These are phyloP conservation scores for Reticulitermes lucifugus DNA, from an alignment of 2,888 invertebrate genomes.

Conservation along the genomic window DNA sequence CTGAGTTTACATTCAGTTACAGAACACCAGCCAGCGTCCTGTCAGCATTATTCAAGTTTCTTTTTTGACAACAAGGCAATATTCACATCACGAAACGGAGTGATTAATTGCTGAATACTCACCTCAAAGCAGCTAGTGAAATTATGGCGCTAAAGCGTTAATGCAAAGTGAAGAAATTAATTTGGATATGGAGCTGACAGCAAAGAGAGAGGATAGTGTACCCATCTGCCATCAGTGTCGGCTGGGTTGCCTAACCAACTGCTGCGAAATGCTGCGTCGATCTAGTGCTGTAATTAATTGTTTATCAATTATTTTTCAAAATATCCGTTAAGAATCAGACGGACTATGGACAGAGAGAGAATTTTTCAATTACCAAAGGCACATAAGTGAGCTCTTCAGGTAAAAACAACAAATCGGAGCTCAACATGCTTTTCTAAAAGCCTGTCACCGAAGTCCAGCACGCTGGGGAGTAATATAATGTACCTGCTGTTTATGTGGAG, in stretches of 20 bases:
- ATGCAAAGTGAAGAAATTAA: background rate
- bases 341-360: background rate
- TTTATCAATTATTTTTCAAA: background rate
- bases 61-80: background rate
- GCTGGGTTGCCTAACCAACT: conserved; percentile 2
- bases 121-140: background rate
- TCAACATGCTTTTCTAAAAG: too few relatives aligned
- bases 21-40: background rate
- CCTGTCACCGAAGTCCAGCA: too few relatives aligned
- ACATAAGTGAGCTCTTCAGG: background rate
- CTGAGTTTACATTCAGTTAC: too few relatives aligned
- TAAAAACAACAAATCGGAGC: background rate
- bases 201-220: background rate
- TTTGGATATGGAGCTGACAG: background rate
- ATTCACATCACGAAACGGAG: background rate
- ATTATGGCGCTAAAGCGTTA: background rate
- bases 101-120: background rate
- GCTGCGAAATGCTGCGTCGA: background rate
- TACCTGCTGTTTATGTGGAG: too few relatives aligned
- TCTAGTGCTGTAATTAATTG: background rate
- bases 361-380: background rate
- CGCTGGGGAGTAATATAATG: too few relatives aligned
- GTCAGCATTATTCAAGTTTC: background rate
- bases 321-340: background rate
- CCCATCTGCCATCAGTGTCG: background rate